Evolutionary conservation across 2,888 invertebrate species (phyloP), one percentile per base, ranked within the genome.

Genomic region (Melanostoma scalare): DNA sequence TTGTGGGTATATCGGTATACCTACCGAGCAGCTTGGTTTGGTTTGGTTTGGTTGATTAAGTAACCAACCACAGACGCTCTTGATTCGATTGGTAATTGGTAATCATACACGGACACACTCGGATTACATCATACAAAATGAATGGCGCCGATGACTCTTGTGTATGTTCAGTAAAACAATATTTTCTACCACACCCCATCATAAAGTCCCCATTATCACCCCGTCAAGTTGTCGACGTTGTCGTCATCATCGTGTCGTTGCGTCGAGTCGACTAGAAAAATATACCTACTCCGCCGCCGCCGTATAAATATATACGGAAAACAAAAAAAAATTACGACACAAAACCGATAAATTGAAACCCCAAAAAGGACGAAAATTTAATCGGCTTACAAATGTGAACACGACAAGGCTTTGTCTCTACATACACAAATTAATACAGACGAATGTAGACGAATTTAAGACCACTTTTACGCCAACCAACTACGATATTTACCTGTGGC

Each of bases 351-450:
- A 65, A 58, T 65, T 75, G 76, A 72, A 71, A 72, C 44, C 61
- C 31, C 20, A 48, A 71, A 80, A 80, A 69, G 71, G 76, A 67
- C 58, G 61, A 81, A 48, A 46, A 42, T 68, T 42, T 40, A 76
- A 76, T 76, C 76, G 76, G 76, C 60, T 76, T 76, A 76, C 63
- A 63, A 60, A 53, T 10, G 52, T 61, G 61, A 44, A 33, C 44
- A 20, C 20, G 55, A 36, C 38, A 31, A 63, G 33, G 36, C 31
- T 69, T 58, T 30, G 50, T 6, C 50, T 33, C 40, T 33, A 53
- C 20, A 20, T 20, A 20, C 20, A 20, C 20, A 20, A 20, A 20
- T 20, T 20, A 20, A 20, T 20, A 20, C 20, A 20, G 20, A 20
- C 20, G 20, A n/a, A n/a, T 20, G 20, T 20, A 20, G 20, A 20